These are phyloP conservation scores for Astreopora myriophthalma DNA, from an alignment of 64 coral and sea anemone genomes.

Conservation along the genomic window DNA sequence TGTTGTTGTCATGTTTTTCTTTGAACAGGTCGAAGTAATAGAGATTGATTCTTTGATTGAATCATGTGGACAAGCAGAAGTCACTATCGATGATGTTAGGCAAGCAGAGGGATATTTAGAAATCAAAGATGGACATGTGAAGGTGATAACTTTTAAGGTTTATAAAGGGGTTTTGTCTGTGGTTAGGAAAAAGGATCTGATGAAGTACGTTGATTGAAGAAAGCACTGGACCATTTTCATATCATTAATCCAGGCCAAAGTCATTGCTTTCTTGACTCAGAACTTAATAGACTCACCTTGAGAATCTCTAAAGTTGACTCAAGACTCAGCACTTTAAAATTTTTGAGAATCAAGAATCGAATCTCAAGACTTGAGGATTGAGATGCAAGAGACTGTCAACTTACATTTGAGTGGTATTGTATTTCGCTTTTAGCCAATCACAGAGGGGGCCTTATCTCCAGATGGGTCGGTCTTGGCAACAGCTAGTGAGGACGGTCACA, in stretches of 20 bases:
- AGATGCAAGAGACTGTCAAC: too few species aligned
- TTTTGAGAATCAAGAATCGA: too few species aligned
- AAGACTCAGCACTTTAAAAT: too few species aligned
- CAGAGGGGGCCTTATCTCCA: constrained; percentile 84
- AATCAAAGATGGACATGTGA: constrained; percentile 83
- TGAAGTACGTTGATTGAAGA: too few species aligned
- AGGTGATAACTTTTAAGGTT: constrained; percentile 44
- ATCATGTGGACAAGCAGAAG: constrained; percentile 37
- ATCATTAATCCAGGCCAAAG: too few species aligned
- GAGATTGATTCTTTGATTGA: constrained; percentile 63
- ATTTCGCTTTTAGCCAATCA: constrained; percentile 80
- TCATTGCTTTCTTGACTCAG: too few species aligned
- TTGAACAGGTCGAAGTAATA: constrained; percentile 81
- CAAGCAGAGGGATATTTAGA: constrained; percentile 73
- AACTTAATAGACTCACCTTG: too few species aligned
- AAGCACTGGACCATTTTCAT: too few species aligned
- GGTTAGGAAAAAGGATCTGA: too few species aligned
- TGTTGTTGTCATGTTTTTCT: background rate
- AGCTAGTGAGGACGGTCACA: constrained; percentile 93
- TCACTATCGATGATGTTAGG: constrained; percentile 64
- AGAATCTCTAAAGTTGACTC: too few species aligned
- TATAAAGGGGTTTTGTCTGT: background rate
- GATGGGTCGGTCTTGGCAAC: constrained; percentile 92
- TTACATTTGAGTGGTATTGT: too few species aligned
- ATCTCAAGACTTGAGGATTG: too few species aligned